Evolutionary conservation across 2,888 invertebrate species (phyloP).

Genomic region (Zonitis immaculata): DNA sequence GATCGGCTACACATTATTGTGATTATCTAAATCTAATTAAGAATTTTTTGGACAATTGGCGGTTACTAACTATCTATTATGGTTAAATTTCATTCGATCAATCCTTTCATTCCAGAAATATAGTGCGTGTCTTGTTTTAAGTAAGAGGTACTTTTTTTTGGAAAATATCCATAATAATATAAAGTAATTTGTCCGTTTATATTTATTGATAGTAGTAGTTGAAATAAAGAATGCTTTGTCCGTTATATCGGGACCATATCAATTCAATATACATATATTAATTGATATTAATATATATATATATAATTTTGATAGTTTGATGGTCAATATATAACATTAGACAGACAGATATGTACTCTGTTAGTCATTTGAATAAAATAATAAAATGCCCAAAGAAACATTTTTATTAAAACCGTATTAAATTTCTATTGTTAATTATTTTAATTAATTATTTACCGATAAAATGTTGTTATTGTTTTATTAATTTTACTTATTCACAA

Average conservation of each 20-base stretch:
- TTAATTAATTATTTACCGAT: constrained; percentile 43
- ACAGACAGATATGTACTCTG: constrained; percentile 32
- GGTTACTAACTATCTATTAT: constrained; percentile 40
- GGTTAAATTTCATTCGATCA: constrained; percentile 37
- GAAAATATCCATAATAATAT: background rate
- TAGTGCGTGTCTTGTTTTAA: constrained; percentile 30
- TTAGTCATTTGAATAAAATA: constrained; percentile 27
- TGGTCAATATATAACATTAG: background rate
- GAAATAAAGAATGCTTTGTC: too few species aligned
- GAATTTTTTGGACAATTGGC: constrained; percentile 41
- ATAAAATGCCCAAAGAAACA: constrained; percentile 48
- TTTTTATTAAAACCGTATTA: constrained; percentile 49
- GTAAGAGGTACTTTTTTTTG: constrained; percentile 18
- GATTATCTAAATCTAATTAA: constrained; percentile 40
- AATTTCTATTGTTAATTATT: constrained; percentile 46
- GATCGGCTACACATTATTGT: constrained; percentile 45
- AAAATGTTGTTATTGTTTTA: constrained; percentile 47
- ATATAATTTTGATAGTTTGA: background rate
- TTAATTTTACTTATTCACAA: constrained; percentile 39
- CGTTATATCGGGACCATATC: constrained; percentile 4
- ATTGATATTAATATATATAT: too few species aligned
- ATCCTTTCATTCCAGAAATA: constrained; percentile 39
- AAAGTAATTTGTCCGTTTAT: background rate
- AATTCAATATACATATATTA: background rate
- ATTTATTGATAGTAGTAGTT: too few species aligned